These are phyloP conservation scores for Leptothorax acervorum DNA, from an alignment of 2,888 invertebrate genomes.

Conservation along the genomic window DNA sequence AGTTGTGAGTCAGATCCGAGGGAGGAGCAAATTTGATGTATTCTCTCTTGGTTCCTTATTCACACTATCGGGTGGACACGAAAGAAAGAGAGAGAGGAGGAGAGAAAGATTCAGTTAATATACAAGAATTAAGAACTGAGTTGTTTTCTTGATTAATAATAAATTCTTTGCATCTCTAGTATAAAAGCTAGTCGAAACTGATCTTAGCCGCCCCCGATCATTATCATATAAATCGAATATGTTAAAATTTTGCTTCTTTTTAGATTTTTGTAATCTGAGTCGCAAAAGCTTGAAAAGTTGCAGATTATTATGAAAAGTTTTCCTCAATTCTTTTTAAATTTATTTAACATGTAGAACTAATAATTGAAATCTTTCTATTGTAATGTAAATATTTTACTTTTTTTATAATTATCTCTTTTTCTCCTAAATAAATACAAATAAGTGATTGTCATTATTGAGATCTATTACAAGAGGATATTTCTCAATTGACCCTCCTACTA, in stretches of 20 bases:
- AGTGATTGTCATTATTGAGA: neutral
- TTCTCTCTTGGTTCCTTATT: conserved; percentile 73
- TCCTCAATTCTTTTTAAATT: neutral
- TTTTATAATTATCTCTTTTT: neutral
- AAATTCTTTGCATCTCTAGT: neutral
- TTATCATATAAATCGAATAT: too few species aligned
- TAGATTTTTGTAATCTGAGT: neutral
- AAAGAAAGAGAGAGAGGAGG: too few species aligned
- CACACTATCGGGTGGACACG: conserved; percentile 61
- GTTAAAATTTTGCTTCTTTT: neutral
- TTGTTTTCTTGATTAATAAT: conserved; percentile 66
- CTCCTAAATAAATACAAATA: neutral
- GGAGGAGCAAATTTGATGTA: conserved; percentile 73
- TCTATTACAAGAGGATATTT: neutral
- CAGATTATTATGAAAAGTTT: neutral
- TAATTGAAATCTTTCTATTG: neutral
- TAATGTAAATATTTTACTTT: neutral
- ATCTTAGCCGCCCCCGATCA: neutral
- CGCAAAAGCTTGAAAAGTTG: neutral
- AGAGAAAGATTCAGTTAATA: neutral
- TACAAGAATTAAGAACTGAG: conserved; percentile 1
- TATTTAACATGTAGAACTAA: neutral
- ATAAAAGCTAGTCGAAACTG: neutral
- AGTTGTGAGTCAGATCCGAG: conserved; percentile 72
- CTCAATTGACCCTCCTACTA: neutral